Evolutionary conservation across 1,140 invertebrate species (phyloP), one percentile per base, ranked within the genome.

Genomic region (Vanessa atalanta): DNA sequence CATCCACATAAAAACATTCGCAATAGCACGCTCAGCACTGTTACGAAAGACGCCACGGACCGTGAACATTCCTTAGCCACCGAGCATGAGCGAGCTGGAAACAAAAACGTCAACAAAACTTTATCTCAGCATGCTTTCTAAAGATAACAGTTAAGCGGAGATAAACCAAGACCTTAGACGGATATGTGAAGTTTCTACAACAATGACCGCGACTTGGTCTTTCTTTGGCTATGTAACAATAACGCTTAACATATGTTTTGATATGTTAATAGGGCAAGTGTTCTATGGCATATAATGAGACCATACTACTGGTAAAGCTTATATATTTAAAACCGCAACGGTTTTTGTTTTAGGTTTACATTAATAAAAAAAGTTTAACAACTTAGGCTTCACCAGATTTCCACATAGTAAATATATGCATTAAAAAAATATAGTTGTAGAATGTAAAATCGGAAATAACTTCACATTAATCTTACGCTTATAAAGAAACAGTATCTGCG

Each of bases 31-130:
- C 81, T 83, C 83, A 79, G 83, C 78, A 88, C 82, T 90, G 90
- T 92, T 91, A 88, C 90, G 88, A 91, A 92, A 89, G 87, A 81
- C 74, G 75, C 89, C 77, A 70, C 83, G 83, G 83, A 91, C 77
- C 90, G 88, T 92, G 84, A 92, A 92, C 90, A 92, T 92, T 92
- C 90, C 88, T 85, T 76, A 83, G 83, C 82, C 84, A 84, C 73
- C 79, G 84, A 86, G 83, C 88, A 88, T 85, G 83, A 86, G 83
- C 81, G 74, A 65, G 63, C 15, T 61, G 57, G 60, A 43, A 20
- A 88, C 83, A 90, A 89, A 89, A 89, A 90, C 86, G 83, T 82
- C 76, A 81, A 85, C 77, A 68, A 79, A 82, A 76, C 70, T 77
- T 72, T 64, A 75, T 66, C 60, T 66, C 43, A 72, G 72, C 57